Percentiles rank a stretch among this genome's conserved stretches.
Evolutionary conservation across 2,888 invertebrate genomes (phyloP).

Genomic region (Aphodius sticticus): DNA sequence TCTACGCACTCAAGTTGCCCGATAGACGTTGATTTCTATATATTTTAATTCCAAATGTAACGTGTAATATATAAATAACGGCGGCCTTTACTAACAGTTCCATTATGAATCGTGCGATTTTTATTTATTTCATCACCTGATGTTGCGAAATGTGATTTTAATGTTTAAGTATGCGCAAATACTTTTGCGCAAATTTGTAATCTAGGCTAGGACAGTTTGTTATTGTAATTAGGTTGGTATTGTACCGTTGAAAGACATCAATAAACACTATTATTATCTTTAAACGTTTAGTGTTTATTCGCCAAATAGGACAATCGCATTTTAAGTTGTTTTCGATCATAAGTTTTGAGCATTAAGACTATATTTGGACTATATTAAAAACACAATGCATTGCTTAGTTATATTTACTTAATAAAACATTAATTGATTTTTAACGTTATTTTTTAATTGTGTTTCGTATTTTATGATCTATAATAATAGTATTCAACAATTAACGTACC

Average conservation of each 20-base stretch:
- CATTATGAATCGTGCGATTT: constrained; percentile 6
- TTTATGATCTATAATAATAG: no score
- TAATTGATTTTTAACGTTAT: no score
- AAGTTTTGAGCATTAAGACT: no score
- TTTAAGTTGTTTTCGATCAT: not conserved
- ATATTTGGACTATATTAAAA: no score
- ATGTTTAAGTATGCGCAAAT: constrained; percentile 16
- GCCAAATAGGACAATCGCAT: not conserved
- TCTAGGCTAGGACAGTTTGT: not conserved
- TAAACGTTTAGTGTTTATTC: not conserved
- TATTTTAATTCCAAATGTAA: not conserved
- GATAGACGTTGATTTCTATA: constrained; percentile 29
- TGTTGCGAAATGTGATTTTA: constrained; percentile 34
- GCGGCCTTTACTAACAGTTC: constrained; percentile 10
- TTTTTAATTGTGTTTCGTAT: no score
- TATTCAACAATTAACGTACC: no score
- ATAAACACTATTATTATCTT: not conserved
- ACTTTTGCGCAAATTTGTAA: not conserved
- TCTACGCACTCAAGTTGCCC: constrained; percentile 72
- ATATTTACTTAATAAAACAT: no score
- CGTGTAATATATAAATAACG: constrained; percentile 16
- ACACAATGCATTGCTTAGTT: no score
- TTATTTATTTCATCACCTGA: constrained; percentile 30
- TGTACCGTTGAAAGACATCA: not conserved
- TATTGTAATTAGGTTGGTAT: not conserved